These are phyloP conservation scores for Callyntrura sp. DNA, from an alignment of 2,888 invertebrate species.

Conservation along the genomic window DNA sequence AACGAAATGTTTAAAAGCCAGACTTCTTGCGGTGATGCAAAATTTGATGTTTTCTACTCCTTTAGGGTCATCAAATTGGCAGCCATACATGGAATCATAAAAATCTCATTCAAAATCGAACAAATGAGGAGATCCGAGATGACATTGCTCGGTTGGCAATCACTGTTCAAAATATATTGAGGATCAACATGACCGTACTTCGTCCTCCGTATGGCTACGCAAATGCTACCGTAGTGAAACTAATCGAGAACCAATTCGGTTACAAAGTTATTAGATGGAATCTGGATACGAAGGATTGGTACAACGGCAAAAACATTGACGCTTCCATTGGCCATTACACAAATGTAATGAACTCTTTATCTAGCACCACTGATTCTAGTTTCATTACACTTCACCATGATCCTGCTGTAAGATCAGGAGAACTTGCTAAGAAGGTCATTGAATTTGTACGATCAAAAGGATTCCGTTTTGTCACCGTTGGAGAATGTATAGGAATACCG, in stretches of 20 bases:
- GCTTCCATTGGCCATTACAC: slow-evolving; percentile 36
- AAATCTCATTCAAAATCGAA: no score
- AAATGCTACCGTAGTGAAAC: slow-evolving; percentile 40
- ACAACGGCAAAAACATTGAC: slow-evolving; percentile 20
- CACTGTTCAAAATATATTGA: slow-evolving; percentile 34
- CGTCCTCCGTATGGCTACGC: slow-evolving; percentile 68
- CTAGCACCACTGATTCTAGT: not conserved
- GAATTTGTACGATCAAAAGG: slow-evolving; percentile 60
- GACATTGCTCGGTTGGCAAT: slow-evolving; percentile 9
- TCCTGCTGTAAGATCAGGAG: slow-evolving; percentile 5
- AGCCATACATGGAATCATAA: slow-evolving; percentile 61
- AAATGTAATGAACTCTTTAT: not conserved
- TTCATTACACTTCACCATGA: slow-evolving; percentile 77
- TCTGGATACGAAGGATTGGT: slow-evolving; percentile 72
- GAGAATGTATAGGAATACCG: slow-evolving; percentile 69
- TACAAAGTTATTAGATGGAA: slow-evolving; percentile 67
- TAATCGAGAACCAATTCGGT: slow-evolving; percentile 42
- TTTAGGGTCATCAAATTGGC: slow-evolving; percentile 62
- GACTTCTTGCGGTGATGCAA: no score
- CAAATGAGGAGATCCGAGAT: slow-evolving; percentile 25
- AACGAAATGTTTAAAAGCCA: no score
- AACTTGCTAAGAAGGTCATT: slow-evolving; percentile 64
- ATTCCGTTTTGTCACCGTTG: slow-evolving; percentile 63
- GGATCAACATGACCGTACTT: slow-evolving; percentile 51
- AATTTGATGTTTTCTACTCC: no score